Evolutionary conservation across 2,888 invertebrate species (phyloP), one percentile per base, ranked within the genome.

Genomic region (Sphecodes monilicornis): DNA sequence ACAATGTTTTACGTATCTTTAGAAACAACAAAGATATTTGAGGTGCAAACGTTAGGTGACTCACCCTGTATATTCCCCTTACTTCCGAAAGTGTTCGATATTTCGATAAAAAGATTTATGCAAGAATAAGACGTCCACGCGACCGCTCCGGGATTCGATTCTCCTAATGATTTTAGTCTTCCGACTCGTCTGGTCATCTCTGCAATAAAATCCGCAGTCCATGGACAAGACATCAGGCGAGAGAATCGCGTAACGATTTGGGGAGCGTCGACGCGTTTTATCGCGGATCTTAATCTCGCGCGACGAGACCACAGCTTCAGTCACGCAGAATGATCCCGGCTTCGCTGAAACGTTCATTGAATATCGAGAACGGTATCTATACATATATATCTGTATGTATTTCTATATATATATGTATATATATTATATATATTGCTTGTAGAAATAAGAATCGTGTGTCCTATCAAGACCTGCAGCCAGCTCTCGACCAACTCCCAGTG

Each of bases 391-490:
- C 68, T 84, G 69, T 80, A 80, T 84, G 69, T 83, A 73, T 70
- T 70, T 66, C 50, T 50, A 50, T 50, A 36, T 66, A 60, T 60
- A 66, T 36, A 66, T 64, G 64, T 64, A 66, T 78, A 79, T 80
- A 82, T 73, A 76, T 88, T 84, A 86, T 84, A 84, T 93, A 94
- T 89, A 90, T 90, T 94, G 93, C 93, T 95, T 96, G 95, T 96
- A 97, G 97, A 97, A 96, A 96, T 97, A 96, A 96, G 97, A 96
- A 96, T 97, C 96, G 96, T 97, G 95, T 97, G 97, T 96, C 97
- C 97, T 95, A 96, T 97, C 95, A 97, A 97, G 96, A 96, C 96
- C 95, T 97, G 96, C 95, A 97, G 96, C 94, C 97, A 97, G 95
- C 96, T 96, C 92, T 97, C 97, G 94, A 96, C 97, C 95, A 97